Evolutionary conservation across 2,113 vertebrate genomes (phyloP).

Genomic region (Gopherus flavomarginatus): DNA sequence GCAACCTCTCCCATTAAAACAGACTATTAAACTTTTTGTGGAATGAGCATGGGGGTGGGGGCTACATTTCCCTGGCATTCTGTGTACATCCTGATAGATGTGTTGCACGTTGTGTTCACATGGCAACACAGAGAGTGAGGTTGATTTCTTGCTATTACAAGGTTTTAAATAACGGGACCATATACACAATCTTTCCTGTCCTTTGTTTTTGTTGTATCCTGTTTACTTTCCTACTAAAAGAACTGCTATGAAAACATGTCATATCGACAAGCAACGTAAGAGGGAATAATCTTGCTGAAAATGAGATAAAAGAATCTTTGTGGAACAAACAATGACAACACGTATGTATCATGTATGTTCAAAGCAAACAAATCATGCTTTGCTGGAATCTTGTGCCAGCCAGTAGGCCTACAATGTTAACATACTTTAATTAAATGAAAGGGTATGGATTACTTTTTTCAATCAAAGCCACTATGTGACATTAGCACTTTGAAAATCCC

Average conservation of each 20-base stretch:
- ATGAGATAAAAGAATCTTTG: background rate
- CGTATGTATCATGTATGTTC: accelerated
- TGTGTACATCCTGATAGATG: background rate
- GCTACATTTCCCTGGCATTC: accelerated
- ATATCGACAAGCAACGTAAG: background rate
- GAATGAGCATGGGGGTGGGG: background rate
- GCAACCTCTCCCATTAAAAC: background rate
- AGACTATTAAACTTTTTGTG: background rate
- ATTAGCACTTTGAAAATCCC: background rate
- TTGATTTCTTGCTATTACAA: background rate
- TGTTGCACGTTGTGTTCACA: background rate
- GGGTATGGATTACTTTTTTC: background rate
- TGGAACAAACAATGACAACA: background rate
- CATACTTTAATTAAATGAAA: background rate
- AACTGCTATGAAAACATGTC: background rate
- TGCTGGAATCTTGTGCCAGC: background rate
- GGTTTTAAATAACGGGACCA: background rate
- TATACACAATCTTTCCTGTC: background rate
- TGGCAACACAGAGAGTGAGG: background rate
- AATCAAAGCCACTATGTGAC: background rate
- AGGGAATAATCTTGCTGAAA: background rate
- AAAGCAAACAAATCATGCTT: background rate
- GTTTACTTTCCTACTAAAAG: background rate
- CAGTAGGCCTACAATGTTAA: background rate
- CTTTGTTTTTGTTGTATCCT: background rate